Evolutionary conservation across 2,797 vertebrate genomes (phyloP).

Genomic region (Pogonophryne albipinna): DNA sequence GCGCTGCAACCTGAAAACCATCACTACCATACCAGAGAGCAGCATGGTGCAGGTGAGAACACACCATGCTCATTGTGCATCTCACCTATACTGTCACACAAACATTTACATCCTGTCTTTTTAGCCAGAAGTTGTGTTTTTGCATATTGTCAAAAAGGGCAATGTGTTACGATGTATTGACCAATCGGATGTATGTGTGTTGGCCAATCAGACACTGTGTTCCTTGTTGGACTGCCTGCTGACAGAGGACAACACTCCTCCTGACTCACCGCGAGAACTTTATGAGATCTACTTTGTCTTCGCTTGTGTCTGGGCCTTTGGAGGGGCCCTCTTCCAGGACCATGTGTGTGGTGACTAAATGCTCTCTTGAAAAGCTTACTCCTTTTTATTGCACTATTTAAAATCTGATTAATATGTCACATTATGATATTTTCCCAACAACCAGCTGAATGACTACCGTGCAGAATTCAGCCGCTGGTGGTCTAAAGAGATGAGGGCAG

Average conservation of each 20-base stretch:
- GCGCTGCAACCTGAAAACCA: conserved; percentile 87
- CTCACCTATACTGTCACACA: neutral
- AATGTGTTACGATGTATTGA: neutral
- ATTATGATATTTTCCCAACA: neutral
- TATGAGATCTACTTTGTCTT: conserved; percentile 90
- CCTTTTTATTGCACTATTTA: neutral
- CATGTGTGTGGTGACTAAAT: conserved; percentile 82
- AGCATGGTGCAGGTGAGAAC: conserved; percentile 81
- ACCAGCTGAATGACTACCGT: conserved; percentile 87
- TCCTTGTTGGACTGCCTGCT: conserved; percentile 88
- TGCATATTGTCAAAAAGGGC: neutral
- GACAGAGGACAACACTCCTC: conserved; percentile 87
- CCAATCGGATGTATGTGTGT: conserved; percentile 19
- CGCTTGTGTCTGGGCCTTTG: conserved; percentile 88
- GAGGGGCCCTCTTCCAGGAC: conserved; percentile 89
- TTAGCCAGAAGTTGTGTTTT: neutral
- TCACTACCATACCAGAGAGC: conserved; percentile 84
- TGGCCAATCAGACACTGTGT: conserved; percentile 83
- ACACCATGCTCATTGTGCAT: neutral
- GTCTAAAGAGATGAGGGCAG: conserved; percentile 89
- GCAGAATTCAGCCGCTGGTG: conserved; percentile 90
- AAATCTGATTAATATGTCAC: neutral
- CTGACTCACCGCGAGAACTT: conserved; percentile 87
- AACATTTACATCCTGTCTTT: neutral
- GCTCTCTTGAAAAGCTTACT: neutral